Base-by-base conservation (phyloP, 1,140 invertebrate species). In the Meteorus sp. region DNA sequence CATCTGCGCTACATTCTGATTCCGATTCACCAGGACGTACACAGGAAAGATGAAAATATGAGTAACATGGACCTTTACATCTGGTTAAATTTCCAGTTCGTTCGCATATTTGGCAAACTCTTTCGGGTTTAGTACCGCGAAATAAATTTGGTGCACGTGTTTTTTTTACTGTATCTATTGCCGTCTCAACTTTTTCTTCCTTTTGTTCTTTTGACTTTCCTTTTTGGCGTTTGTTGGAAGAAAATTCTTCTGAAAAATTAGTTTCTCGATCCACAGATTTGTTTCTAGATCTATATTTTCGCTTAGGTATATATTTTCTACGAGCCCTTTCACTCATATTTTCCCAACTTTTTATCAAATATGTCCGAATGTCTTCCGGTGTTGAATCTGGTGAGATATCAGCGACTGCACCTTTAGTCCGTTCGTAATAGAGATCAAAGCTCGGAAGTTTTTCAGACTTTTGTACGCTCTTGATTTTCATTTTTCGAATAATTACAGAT, bases 71-170 rank as follows among this genome's bases (percentile, higher is more conserved):
- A 47, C 86, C 85, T 69, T 84, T 85, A 65, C 88, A 90, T 66
- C 86, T 84, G 0, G 87, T 76, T 9, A 89, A 71, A 47, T 85
- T 81, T 0, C 81, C 82, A 3, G 81, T 72, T 66, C 79, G 82
- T 60, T 87, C 85, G 62, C 87, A 89, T 53, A 88, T 84, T 56
- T 88, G 84, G 68, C 88, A 90, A 8, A 89, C 85, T 66, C 83
- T 82, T 55, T 87, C 85, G 33, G 79, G 79, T 6, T 83, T 73
- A 44, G 83, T 72, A 5, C 85, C 85, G 74, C 83, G 84, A 59
- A 87, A 87, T 33, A 87, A 65, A 70, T 85, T 86, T 3, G 81
- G 76, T 23, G 81, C 81, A 9, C 75, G 74, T n/a, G 57, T 55
- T 50, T 62, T 69, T 51, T 77, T 73, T 0, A 48, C 56, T 31